Base-by-base conservation (phyloP, 2,888 invertebrate genomes). In the Urechis unicinctus region DNA sequence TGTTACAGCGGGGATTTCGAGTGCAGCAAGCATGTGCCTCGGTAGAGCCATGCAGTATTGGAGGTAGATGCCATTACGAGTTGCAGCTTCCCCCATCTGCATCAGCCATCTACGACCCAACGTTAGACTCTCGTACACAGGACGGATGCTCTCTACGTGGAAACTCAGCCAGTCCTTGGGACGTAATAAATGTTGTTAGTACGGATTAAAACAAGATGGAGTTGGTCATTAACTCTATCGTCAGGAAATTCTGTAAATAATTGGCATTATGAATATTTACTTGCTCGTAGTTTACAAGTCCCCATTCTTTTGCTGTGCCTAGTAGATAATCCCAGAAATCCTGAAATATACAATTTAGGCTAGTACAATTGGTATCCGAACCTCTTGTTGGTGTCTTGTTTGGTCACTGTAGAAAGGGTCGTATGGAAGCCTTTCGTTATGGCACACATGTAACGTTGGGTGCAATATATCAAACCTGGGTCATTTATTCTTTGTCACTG, bases 21-120 rank as follows among this genome's bases (percentile, higher is more conserved):
- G 54, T 28, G 65, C 65, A 56, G 69, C 67, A 25, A 71, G 52
- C 29, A 68, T 63, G 43, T 70, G 68, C 50, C 71, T 57, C 1
- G 67, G 48, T 3, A 66, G 59, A 3, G 71, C 61, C 71, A 71
- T 73, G 56, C 73, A 73, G 55, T 74, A 74, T 63, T 74, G 74
- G 9, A 74, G 66, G 31, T 62, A 65, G 6, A 73, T 54, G 5
- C 62, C 64, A 9, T 57, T 53, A 17, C 62, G 59, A 26, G 55
- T 36, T 1, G 74, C 73, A 3, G 68, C 72, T 6, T 54, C 53
- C 0, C 67, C 72, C 73, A 74, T n/a, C n/a, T n/a, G n/a, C n/a
- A n/a, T n/a, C n/a, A n/a, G n/a, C n/a, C n/a, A n/a, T n/a, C n/a
- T n/a, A 73, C 57, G 50, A 3, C 69, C 73, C 5, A 71, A 55